Evolutionary conservation across 1,140 invertebrate genomes (phyloP).

Genomic region (Drosophila serrata): DNA sequence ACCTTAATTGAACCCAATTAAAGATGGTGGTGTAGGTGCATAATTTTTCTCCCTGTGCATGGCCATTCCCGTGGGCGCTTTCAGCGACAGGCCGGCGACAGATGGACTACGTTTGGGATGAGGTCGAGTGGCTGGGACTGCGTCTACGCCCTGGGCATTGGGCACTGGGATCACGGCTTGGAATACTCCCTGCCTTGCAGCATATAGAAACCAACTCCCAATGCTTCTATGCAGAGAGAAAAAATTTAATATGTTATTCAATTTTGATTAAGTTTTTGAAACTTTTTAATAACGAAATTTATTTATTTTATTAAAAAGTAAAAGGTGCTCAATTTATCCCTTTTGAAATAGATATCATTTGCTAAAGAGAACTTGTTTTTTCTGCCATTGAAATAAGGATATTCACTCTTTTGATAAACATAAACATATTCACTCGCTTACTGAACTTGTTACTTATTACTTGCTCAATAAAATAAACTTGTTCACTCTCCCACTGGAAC

Average conservation of each 20-base stretch:
- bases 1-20: not conserved
- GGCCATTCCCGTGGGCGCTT: constrained; percentile 26
- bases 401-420: too few species aligned
- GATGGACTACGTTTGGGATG: constrained; percentile 30
- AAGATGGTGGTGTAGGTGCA: not conserved
- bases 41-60: constrained; percentile 7
- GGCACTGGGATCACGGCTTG: not conserved
- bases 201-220: constrained; percentile 7
- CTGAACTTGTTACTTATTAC: not conserved
- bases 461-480: not conserved
- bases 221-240: not conserved
- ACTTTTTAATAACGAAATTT: too few species aligned
- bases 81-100: constrained; percentile 27
- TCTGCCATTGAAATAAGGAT: too few species aligned
- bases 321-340: too few species aligned
- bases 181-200: not conserved
- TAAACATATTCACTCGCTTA: not conserved
- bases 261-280: too few species aligned
- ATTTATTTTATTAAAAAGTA: too few species aligned
- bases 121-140: constrained; percentile 23
- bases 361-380: not conserved
- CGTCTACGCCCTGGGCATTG: constrained; percentile 15
- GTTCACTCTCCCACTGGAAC: too few species aligned
- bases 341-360: too few species aligned
- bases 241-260: not conserved